These are phyloP conservation scores for Yponomeuta malinellus DNA, from an alignment of 2,888 invertebrate species.

Conservation along the genomic window DNA sequence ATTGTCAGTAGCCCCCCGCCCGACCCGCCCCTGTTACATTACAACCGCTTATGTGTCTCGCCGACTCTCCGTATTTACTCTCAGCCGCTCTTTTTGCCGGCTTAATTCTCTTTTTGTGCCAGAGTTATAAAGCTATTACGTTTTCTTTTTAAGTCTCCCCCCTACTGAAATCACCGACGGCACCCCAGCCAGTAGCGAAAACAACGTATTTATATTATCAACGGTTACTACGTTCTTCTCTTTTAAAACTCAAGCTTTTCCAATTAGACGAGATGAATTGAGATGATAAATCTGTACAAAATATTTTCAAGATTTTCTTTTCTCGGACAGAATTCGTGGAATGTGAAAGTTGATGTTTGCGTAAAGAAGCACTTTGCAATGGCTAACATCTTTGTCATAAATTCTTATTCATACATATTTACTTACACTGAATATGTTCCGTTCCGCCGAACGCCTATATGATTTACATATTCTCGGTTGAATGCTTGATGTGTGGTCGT, in stretches of 20 bases:
- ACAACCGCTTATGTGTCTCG: slow-evolving; percentile 38
- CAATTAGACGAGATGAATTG: slow-evolving; percentile 5
- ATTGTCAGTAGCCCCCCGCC: slow-evolving; percentile 62
- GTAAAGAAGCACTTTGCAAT: slow-evolving; percentile 8
- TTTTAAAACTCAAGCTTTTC: slow-evolving; percentile 10
- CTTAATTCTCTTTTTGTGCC: slow-evolving; percentile 49
- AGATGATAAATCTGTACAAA: slow-evolving; percentile 3
- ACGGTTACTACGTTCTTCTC: slow-evolving; percentile 5
- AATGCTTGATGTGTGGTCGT: slow-evolving; percentile 28
- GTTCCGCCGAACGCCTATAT: slow-evolving; percentile 34
- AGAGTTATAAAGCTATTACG: slow-evolving; percentile 52
- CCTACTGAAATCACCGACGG: slow-evolving; percentile 31
- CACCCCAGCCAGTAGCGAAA: slow-evolving; percentile 17
- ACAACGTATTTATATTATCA: slow-evolving; percentile 14
- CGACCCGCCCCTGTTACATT: slow-evolving; percentile 25
- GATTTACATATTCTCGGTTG: slow-evolving; percentile 27
- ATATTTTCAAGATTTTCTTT: slow-evolving; percentile 2
- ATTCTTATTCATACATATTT: slow-evolving; percentile 15
- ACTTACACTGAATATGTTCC: slow-evolving; percentile 33
- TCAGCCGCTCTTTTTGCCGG: slow-evolving; percentile 49
- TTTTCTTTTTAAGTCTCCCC: slow-evolving; percentile 40
- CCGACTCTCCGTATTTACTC: slow-evolving; percentile 50
- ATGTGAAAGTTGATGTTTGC: slow-evolving; percentile 6
- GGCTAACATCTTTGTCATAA: slow-evolving; percentile 13
- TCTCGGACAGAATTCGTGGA: neutral